Conservation (phyloP, 2,797 vertebrate genomes). For the Antrozous pallidus region DNA sequence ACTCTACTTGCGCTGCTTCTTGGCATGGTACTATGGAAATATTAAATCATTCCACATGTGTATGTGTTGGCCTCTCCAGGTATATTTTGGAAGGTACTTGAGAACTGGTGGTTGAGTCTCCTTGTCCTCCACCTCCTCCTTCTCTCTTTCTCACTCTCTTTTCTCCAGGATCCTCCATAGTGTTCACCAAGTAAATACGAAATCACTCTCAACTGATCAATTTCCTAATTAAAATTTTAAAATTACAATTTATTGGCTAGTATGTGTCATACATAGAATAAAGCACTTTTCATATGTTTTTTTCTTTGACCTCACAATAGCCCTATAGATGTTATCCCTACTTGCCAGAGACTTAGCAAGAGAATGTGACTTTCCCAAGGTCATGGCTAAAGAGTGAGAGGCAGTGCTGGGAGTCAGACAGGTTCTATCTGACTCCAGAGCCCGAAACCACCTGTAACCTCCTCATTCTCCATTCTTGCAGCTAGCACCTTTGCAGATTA, state of each 20-base stretch:
- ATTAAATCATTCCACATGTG: constrained; percentile 54
- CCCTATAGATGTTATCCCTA: neutral
- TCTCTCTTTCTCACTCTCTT: neutral
- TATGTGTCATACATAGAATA: neutral
- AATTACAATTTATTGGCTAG: neutral
- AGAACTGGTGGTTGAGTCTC: neutral
- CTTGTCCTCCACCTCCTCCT: neutral
- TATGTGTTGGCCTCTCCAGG: constrained; percentile 29
- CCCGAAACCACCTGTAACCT: neutral
- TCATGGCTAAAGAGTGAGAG: neutral
- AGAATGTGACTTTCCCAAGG: neutral
- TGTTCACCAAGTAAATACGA: neutral
- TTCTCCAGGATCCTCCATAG: neutral
- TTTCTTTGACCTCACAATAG: neutral
- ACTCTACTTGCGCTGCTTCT: neutral
- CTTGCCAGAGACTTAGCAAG: neutral
- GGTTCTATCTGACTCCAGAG: neutral
- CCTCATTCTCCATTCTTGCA: neutral
- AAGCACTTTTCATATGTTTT: neutral
- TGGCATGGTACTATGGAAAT: constrained; percentile 53
- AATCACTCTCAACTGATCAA: neutral
- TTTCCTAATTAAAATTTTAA: neutral
- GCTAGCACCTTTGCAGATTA: neutral
- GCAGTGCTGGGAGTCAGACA: neutral
- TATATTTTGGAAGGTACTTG: constrained; percentile 39